Evolutionary conservation across 1,140 invertebrate genomes (phyloP), one percentile per base, ranked within the genome.

Genomic region (Centruroides sculpturatus): DNA sequence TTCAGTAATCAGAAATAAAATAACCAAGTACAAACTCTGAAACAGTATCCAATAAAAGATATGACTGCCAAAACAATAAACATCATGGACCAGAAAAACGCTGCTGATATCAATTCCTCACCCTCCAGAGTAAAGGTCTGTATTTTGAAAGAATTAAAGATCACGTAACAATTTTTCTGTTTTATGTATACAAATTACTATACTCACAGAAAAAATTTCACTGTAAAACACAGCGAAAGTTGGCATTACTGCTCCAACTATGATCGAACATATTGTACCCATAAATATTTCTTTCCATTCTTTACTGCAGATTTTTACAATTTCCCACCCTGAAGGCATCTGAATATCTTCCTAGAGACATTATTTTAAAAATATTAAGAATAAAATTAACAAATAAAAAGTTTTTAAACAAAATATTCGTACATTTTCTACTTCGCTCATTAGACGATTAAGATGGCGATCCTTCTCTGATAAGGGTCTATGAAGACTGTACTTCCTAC

Each of bases 21-120:
- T 59, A 64, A 55, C 1, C 34, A 41, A 7, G 13, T 3, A 54
- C 11, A 54, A 55, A 76, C 77, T 64, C 78, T 73, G 13, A 79
- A 65, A 49, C 75, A 72, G 65, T 76, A 73, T 41, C 72, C 71
- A n/a, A 78, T 34, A 34, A 71, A 74, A 59, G 75, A 74, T 12
- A 70, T 60, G 5, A 72, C 68, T 23, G 75, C 80, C 35, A 81
- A 68, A 4, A 72, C 73, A n/a, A 81, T 54, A 66, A 80, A 81
- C 76, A 81, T 79, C 61, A 73, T 68, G 35, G 77, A 73, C 80
- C 80, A 82, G 55, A 81, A 79, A 1, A 76, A 56, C 6, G 77
- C 76, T 51, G 73, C 71, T 35, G 66, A 56, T 57, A 71, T 51
- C 41, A 80, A 69, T 55, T 75, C 69, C 46, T 78, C 72, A 12